Percentiles rank a stretch among this genome's conserved stretches.
Conservation (phyloP, 1,140 invertebrate genomes). For the Drosophila watanabei region DNA sequence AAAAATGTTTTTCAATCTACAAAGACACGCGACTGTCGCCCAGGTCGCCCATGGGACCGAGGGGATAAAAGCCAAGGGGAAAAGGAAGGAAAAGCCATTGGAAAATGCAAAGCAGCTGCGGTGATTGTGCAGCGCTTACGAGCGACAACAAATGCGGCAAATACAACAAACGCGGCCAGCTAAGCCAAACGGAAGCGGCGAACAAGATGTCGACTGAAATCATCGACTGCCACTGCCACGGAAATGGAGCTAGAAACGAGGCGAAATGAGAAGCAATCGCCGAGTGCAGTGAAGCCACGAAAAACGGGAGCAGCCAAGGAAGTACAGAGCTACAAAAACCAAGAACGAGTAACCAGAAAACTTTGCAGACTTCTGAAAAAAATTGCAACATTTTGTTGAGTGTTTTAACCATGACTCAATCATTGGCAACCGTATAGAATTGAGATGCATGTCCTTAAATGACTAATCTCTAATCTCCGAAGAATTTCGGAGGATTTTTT, state of each 20-base stretch:
- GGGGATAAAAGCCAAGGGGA: neutral
- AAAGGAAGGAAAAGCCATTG: slow-evolving; percentile 44
- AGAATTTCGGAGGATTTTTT: no score
- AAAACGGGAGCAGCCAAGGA: slow-evolving; percentile 9
- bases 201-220: slow-evolving; percentile 81
- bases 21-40: slow-evolving; percentile 60
- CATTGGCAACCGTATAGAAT: neutral
- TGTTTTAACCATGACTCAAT: neutral
- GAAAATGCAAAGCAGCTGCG: slow-evolving; percentile 80
- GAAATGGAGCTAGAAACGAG: slow-evolving; percentile 66
- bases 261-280: slow-evolving; percentile 68
- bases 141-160: slow-evolving; percentile 31
- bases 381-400: neutral
- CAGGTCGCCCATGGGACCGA: slow-evolving; percentile 21
- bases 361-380: neutral
- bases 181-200: slow-evolving; percentile 45
- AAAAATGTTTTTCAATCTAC: slow-evolving; percentile 78
- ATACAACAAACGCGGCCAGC: slow-evolving; percentile 11
- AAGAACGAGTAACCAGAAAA: no score
- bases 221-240: slow-evolving; percentile 69
- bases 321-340: neutral
- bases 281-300: slow-evolving; percentile 27
- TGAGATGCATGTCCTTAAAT: no score
- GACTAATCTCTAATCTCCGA: no score
- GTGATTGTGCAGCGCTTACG: slow-evolving; percentile 66